Conservation (phyloP, 2,797 vertebrate genomes). For the Periophthalmus magnuspinnatus region DNA sequence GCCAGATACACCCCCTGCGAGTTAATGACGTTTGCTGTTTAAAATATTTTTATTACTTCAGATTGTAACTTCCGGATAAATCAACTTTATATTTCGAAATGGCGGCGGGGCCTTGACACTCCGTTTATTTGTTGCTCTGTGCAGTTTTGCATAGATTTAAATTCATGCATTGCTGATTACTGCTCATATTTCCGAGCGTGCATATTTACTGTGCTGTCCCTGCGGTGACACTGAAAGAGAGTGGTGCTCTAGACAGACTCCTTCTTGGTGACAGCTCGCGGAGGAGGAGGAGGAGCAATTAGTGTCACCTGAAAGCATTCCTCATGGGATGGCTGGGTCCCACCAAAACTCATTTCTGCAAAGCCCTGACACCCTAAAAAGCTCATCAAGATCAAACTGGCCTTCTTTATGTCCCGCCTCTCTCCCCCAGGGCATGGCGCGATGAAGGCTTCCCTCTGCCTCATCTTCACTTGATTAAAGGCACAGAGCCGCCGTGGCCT, state of each 20-base stretch:
- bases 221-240: conserved; percentile 56
- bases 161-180: conserved; percentile 70
- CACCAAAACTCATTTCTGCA: conserved; percentile 74
- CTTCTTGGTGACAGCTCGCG: conserved; percentile 69
- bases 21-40: conserved; percentile 20
- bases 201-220: conserved; percentile 46
- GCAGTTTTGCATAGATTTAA: conserved; percentile 71
- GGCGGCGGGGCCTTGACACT: conserved; percentile 38
- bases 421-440: conserved; percentile 56
- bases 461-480: conserved; percentile 76
- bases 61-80: conserved; percentile 43
- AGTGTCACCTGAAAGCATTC: conserved; percentile 80
- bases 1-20: conserved; percentile 1
- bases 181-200: conserved; percentile 44
- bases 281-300: conserved; percentile 79
- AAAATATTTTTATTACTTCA: conserved; percentile 37
- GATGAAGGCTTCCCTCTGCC: conserved; percentile 70
- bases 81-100: conserved; percentile 26
- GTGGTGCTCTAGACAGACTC: conserved; percentile 55
- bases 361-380: conserved; percentile 71
- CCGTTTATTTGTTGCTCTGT: conserved; percentile 55
- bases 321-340: conserved; percentile 58
- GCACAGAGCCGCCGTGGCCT: conserved; percentile 56
- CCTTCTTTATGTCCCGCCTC: conserved; percentile 74
- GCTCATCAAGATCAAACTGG: conserved; percentile 76